These are phyloP conservation scores for Nebria ingens DNA, from an alignment of 1,140 invertebrate species.

Conservation along the genomic window DNA sequence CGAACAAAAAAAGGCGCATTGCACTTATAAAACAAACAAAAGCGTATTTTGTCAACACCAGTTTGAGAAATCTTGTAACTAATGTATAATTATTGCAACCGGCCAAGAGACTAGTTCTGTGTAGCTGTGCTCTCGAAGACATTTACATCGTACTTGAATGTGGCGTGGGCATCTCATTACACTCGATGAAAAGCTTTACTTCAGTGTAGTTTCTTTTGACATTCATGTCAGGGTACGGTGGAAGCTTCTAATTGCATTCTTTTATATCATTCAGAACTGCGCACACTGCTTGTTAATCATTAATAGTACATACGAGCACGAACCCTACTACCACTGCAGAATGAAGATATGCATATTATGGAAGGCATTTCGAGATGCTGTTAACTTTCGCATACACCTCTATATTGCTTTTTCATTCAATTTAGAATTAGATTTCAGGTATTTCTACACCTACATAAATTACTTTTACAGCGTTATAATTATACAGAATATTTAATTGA, in stretches of 20 bases:
- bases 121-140: too few relatives aligned
- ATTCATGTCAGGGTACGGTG: background rate
- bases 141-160: too few relatives aligned
- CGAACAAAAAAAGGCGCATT: too few relatives aligned
- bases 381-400: too few relatives aligned
- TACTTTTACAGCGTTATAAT: background rate
- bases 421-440: background rate
- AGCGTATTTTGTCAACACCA: too few relatives aligned
- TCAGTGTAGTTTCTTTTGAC: background rate
- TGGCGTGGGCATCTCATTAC: background rate
- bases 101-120: too few relatives aligned
- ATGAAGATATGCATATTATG: background rate
- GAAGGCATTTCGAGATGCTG: too few relatives aligned
- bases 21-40: too few relatives aligned
- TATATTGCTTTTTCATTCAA: background rate
- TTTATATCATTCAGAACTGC: background rate
- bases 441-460: background rate
- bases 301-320: background rate
- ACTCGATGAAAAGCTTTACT: constrained; percentile 2
- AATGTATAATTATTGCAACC: too few relatives aligned
- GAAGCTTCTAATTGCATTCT: background rate
- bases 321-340: too few relatives aligned
- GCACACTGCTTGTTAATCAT: background rate
- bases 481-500: too few relatives aligned
- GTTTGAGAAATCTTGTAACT: too few relatives aligned